Conservation (phyloP, 1,140 invertebrate genomes). For the Drosophila baimaii region DNA sequence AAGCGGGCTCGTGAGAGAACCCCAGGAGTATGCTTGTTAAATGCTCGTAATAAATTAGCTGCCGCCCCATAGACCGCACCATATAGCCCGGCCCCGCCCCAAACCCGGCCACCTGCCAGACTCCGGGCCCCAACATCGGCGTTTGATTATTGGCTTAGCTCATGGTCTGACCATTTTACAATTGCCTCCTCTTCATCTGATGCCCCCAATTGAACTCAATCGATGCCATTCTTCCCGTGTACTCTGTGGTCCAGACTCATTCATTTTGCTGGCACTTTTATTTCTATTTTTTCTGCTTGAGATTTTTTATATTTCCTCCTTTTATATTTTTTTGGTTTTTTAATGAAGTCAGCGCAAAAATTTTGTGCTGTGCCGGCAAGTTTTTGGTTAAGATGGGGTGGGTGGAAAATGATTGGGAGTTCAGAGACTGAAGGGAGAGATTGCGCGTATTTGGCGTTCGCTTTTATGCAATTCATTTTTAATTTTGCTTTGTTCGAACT, state of each 20-base stretch:
- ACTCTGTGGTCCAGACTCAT: slow-evolving; percentile 65
- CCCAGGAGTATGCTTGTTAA: slow-evolving; percentile 80
- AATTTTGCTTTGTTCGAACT: slow-evolving; percentile 56
- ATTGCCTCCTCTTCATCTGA: slow-evolving; percentile 41
- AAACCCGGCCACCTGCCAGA: slow-evolving; percentile 28
- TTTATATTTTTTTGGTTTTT: slow-evolving; percentile 40
- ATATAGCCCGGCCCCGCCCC: neutral
- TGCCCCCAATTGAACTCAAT: slow-evolving; percentile 68
- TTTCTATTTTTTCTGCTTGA: slow-evolving; percentile 23
- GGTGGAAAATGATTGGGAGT: slow-evolving; percentile 17
- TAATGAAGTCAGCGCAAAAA: slow-evolving; percentile 77
- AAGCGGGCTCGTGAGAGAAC: slow-evolving; percentile 69
- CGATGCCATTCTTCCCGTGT: slow-evolving; percentile 53
- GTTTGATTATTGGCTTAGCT: slow-evolving; percentile 76
- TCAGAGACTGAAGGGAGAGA: slow-evolving; percentile 1
- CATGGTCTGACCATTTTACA: slow-evolving; percentile 73
- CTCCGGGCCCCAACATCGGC: neutral
- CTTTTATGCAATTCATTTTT: slow-evolving; percentile 66
- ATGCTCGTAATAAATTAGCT: slow-evolving; percentile 82
- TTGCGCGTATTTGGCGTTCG: slow-evolving; percentile 37
- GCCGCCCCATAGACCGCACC: slow-evolving; percentile 52
- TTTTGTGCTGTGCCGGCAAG: slow-evolving; percentile 63
- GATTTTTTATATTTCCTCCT: slow-evolving; percentile 1
- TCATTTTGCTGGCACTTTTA: slow-evolving; percentile 72
- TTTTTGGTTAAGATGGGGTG: slow-evolving; percentile 22